Evolutionary conservation across 2,888 invertebrate genomes (phyloP).

Genomic region (Athripsodes cinereus): DNA sequence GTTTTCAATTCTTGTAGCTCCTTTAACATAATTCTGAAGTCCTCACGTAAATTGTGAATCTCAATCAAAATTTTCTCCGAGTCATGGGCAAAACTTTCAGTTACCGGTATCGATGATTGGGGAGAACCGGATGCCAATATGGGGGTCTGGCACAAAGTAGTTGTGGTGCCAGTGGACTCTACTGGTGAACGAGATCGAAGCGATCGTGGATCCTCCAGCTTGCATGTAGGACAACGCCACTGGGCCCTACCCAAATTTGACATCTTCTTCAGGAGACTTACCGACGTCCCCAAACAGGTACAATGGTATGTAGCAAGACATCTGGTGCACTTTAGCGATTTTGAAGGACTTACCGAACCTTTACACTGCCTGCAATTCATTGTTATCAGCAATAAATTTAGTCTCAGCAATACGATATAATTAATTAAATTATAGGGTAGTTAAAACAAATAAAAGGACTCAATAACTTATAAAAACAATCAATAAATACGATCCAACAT

Average conservation of each 20-base stretch:
- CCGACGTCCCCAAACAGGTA: background rate
- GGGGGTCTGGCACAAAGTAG: background rate
- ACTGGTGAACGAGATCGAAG: background rate
- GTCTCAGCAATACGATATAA: too few species aligned
- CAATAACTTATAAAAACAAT: too few species aligned
- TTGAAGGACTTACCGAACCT: background rate
- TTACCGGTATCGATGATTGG: background rate
- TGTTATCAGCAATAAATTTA: too few species aligned
- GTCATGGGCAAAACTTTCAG: background rate
- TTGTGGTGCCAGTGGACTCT: background rate
- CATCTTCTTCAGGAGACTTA: background rate
- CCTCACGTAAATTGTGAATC: background rate
- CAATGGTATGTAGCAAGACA: background rate
- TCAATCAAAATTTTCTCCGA: background rate
- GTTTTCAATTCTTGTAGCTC: background rate
- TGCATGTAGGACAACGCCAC: background rate
- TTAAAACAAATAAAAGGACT: too few species aligned
- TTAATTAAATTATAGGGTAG: too few species aligned
- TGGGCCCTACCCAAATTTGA: background rate
- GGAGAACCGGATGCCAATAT: background rate
- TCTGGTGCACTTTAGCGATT: too few species aligned
- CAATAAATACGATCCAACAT: too few species aligned
- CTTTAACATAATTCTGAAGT: background rate
- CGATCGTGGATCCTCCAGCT: background rate
- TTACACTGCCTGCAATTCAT: background rate